Evolutionary conservation across 2,113 vertebrate species (phyloP).

Genomic region (Bubalus kerabau): DNA sequence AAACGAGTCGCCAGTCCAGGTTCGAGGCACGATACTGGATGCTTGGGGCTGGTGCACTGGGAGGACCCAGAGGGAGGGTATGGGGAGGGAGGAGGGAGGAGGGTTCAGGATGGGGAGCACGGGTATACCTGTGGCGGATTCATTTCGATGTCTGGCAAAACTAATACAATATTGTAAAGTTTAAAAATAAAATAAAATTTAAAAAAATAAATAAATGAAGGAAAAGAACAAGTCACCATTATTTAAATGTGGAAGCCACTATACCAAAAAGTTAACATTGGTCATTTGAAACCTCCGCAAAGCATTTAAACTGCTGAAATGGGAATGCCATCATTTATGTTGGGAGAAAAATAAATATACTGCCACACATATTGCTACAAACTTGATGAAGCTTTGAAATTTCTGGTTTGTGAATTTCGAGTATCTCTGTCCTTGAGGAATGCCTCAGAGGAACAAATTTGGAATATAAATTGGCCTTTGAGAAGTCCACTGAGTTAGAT

Average conservation of each 20-base stretch:
- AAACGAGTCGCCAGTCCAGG: too few species aligned
- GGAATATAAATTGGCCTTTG: not conserved
- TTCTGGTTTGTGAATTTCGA: slow-evolving; percentile 44
- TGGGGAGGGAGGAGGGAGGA: too few species aligned
- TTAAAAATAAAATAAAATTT: too few species aligned
- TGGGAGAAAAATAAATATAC: not conserved
- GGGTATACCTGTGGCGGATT: too few species aligned
- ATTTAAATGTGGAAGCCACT: not conserved
- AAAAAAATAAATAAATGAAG: not conserved
- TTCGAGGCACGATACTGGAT: too few species aligned
- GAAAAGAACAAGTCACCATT: not conserved
- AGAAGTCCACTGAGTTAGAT: slow-evolving; percentile 23
- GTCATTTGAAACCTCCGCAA: not conserved
- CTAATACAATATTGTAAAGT: too few species aligned
- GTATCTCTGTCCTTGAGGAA: not conserved
- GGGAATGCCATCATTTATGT: not conserved
- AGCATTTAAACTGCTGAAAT: not conserved
- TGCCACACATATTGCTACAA: not conserved
- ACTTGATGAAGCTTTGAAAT: not conserved
- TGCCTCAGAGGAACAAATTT: not conserved
- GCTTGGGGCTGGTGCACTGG: too few species aligned
- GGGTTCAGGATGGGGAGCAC: too few species aligned
- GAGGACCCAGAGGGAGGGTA: too few species aligned
- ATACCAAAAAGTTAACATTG: not conserved
- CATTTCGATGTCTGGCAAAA: too few species aligned